Evolutionary conservation across 2,797 vertebrate genomes (phyloP), one percentile per base, ranked within the genome.

Genomic region (Myotis vivesi): DNA sequence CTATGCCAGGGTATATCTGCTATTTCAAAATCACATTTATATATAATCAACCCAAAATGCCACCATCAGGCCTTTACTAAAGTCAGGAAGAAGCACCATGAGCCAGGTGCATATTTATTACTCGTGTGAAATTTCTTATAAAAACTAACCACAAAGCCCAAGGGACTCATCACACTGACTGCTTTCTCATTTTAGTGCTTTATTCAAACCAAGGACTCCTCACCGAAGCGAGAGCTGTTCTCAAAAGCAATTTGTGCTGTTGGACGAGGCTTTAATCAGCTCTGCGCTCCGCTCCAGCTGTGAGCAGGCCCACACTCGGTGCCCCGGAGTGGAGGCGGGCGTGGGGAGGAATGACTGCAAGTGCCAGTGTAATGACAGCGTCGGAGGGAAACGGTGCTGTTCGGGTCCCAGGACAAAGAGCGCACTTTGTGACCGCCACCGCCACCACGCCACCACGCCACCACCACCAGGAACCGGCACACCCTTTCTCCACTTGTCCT

Each of bases 181-280:
- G 92, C 89, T 36, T 95, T 66, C 64, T 88, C 83, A 87, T 92
- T 95, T 96, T 68, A 89, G 79, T 51, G 91, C 96, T 97, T 96
- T 94, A 88, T 96, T 97, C 79, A 79, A 96, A 84, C 68, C 76
- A 96, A 84, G 22, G 68, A 95, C 96, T 66, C 1, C 51, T 59
- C 96, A 69, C 68, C 19, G 17, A 89, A 95, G 46, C 62, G 57
- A 85, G 69, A 96, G 82, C 23, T 71, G 2, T 79, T 95, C 95
- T 96, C 89, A 87, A 95, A 92, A 93, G 62, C 85, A 66, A 91
- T 94, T 76, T 91, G 95, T 96, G 81, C 46, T 76, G 96, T 64
- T 91, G 59, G 6, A 96, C 89, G 83, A 95, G 94, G 75, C 95
- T 98, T 97, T 94, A 93, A 97, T 96, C 95, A 93, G 88, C 93